Conservation (phyloP, 1,140 invertebrate species). For the Sarcophaga peregrina region DNA sequence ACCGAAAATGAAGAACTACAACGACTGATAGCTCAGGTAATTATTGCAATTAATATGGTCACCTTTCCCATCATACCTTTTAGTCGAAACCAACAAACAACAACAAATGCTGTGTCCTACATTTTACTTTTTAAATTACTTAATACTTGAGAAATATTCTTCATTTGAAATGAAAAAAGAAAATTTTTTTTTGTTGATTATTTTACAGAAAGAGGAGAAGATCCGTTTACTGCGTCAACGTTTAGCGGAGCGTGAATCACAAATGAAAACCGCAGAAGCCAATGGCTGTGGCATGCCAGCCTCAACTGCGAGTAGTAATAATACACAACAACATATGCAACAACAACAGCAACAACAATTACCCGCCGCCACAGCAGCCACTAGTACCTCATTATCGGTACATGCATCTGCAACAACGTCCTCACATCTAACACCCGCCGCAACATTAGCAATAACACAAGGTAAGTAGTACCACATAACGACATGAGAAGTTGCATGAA, state of each 20-base stretch:
- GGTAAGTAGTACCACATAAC: slow-evolving; percentile 61
- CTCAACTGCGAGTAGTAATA: slow-evolving; percentile 40
- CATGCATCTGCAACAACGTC: slow-evolving; percentile 46
- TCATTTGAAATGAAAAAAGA: background rate
- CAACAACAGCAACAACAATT: background rate
- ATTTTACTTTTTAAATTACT: too few species aligned
- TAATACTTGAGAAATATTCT: background rate
- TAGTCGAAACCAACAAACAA: background rate
- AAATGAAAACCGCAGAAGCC: slow-evolving; percentile 65
- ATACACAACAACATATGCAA: background rate
- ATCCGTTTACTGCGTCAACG: slow-evolving; percentile 83
- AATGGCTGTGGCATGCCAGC: slow-evolving; percentile 63
- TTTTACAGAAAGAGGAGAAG: slow-evolving; percentile 87
- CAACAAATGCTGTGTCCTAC: too few species aligned
- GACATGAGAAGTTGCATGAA: too few species aligned
- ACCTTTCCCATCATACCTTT: background rate
- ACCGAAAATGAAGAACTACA: slow-evolving; percentile 96
- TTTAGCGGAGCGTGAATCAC: slow-evolving; percentile 78
- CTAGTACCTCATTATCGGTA: slow-evolving; percentile 45
- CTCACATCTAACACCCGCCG: slow-evolving; percentile 59
- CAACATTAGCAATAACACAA: slow-evolving; percentile 68
- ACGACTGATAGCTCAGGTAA: slow-evolving; percentile 90
- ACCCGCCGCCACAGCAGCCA: slow-evolving; percentile 37
- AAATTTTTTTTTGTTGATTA: slow-evolving; percentile 38
- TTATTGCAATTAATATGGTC: too few species aligned